A percentile compares a stretch with the other conserved stretches of the same genome.
These are phyloP conservation scores for Halcyon senegalensis DNA, from an alignment of 2,113 vertebrate species.

Conservation along the genomic window DNA sequence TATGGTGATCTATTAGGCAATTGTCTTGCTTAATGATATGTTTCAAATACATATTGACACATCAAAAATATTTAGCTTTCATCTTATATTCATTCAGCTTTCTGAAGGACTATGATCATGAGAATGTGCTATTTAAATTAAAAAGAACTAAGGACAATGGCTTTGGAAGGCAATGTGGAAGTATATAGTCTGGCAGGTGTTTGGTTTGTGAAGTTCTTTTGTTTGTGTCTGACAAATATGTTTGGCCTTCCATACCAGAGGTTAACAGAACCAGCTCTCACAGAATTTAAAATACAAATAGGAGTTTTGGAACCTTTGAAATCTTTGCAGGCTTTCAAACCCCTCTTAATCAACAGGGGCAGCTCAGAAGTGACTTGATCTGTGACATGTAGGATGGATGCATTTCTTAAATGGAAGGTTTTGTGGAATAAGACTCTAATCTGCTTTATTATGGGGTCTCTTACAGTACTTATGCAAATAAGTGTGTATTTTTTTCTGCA, in stretches of 20 bases:
- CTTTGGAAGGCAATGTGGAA: background rate
- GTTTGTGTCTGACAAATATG: background rate
- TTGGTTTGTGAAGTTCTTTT: background rate
- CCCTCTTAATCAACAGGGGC: background rate
- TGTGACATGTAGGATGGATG: background rate
- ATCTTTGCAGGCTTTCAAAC: background rate
- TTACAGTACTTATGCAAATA: rapidly evolving
- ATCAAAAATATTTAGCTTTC: background rate
- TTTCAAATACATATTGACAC: background rate
- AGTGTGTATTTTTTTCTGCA: background rate
- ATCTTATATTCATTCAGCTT: background rate
- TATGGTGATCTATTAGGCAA: background rate
- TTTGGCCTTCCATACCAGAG: background rate
- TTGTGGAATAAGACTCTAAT: background rate
- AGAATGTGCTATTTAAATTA: background rate
- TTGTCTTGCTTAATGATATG: background rate
- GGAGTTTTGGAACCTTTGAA: background rate
- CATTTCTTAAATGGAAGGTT: background rate
- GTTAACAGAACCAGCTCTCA: background rate
- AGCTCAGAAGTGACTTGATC: background rate
- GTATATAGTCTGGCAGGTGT: background rate
- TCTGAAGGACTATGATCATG: background rate
- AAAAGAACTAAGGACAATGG: background rate
- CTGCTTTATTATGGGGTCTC: background rate
- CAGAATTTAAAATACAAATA: background rate